Percentiles rank a stretch among this genome's conserved stretches.
Evolutionary conservation across 2,113 vertebrate species (phyloP).

Genomic region (Podiceps cristatus): DNA sequence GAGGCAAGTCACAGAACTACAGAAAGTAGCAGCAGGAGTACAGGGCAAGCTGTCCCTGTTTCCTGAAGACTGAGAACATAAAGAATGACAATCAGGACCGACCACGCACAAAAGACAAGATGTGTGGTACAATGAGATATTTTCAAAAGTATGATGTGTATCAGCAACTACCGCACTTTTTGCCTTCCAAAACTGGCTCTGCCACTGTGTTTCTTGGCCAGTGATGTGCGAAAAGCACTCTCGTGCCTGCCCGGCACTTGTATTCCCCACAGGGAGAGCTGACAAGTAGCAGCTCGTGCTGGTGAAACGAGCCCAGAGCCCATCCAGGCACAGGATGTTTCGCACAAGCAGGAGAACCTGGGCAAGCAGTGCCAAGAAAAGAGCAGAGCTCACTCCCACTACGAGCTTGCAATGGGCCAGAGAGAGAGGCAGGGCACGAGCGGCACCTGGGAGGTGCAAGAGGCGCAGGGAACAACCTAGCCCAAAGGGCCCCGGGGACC

Average conservation of each 20-base stretch:
- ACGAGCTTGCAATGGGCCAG: neutral
- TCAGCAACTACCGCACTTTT: no score
- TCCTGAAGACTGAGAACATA: accelerated
- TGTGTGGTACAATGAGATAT: neutral
- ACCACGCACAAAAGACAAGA: neutral
- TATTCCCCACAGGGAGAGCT: accelerated
- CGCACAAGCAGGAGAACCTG: neutral
- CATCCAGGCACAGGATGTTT: neutral
- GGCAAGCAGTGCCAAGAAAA: neutral
- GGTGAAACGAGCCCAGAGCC: neutral
- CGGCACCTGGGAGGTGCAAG: neutral
- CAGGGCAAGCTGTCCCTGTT: neutral
- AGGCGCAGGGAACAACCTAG: no score
- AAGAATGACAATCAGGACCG: neutral
- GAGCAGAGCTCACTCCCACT: neutral
- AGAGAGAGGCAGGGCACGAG: neutral
- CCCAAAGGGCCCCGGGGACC: neutral
- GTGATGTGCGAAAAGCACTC: accelerated
- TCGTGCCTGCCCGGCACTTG: accelerated
- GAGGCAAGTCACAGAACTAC: no score
- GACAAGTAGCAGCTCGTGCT: neutral
- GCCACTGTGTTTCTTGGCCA: neutral
- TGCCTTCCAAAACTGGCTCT: neutral
- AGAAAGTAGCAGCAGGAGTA: neutral
- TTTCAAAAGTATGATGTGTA: neutral